Conservation (phyloP, 2,888 invertebrate genomes). For the Villa cingulata region DNA sequence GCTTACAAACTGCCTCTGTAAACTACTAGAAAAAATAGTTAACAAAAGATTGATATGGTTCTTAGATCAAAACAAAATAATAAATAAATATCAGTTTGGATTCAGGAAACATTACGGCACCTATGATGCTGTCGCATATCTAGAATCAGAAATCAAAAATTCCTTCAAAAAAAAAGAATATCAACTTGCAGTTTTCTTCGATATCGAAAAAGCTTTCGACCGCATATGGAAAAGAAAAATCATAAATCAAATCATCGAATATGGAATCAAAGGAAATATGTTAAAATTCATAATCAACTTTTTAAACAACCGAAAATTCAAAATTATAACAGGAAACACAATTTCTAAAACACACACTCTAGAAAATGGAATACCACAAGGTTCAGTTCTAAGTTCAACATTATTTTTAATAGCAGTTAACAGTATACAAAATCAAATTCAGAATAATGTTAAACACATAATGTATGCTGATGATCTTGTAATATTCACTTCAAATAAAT, state of each 20-base stretch:
- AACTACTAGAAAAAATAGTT: conserved; percentile 2
- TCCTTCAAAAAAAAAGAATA: not conserved
- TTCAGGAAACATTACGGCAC: not conserved
- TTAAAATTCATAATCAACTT: not conserved
- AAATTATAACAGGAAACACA: not conserved
- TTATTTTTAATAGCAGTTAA: not conserved
- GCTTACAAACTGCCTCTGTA: not conserved
- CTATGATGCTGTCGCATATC: not conserved
- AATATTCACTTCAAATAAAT: not conserved
- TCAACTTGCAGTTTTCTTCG: not conserved
- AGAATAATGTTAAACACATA: not conserved
- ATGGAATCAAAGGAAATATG: not conserved
- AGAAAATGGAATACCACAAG: conserved; percentile 1
- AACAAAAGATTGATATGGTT: conserved; percentile 1
- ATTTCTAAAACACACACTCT: not conserved
- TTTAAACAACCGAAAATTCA: not conserved
- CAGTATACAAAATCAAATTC: not conserved
- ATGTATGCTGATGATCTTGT: too few species aligned
- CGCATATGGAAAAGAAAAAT: not conserved
- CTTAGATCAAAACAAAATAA: not conserved
- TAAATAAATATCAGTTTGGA: not conserved
- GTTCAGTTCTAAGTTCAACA: not conserved
- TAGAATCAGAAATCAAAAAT: not conserved
- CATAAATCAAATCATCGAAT: not conserved
- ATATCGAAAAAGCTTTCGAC: conserved; percentile 2